Evolutionary conservation across 2,797 vertebrate species (phyloP), one percentile per base, ranked within the genome.

Genomic region (Ctenosaura bakeri): DNA sequence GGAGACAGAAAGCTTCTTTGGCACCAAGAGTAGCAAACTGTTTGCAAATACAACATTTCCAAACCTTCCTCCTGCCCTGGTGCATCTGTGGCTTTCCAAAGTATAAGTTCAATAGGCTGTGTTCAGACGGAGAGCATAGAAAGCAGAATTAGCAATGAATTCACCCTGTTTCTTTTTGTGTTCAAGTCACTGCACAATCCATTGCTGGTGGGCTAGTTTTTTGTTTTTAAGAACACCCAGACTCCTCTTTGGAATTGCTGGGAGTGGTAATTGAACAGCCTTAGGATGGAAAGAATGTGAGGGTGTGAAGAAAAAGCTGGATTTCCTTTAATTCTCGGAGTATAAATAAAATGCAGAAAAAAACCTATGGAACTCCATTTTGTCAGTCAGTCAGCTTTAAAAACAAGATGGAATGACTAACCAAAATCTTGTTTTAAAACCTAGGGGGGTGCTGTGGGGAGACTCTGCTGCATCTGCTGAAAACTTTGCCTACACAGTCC

Each of bases 261-360:
- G 83, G 89, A 91, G 86, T 92, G 91, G 52, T 88, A 94, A 83
- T 86, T 92, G 89, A 92, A 92, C 90, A 90, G 71, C 90, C 78
- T 89, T 26, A 59, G 66, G 89, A 91, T 94, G 93, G 92, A 95
- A 88, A 89, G 86, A 94, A 87, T 50, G 54, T 86, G 82, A 86
- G 79, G 89, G 8, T 18, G 66, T 90, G 88, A 94, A 90, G 90
- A 92, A 95, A 95, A 89, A 94, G 54, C 91, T 91, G 90, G 0
- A 92, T 93, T 91, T 87, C 95, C 85, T 94, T 90, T 96, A 77
- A 95, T 84, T 92, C 56, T 76, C 94, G 88, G 95, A 95, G 94
- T 93, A 93, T 94, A 92, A 96, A 81, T 90, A 95, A 95, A 92
- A 96, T 94, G 90, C 82, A 90, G 91, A 93, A 95, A 93, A 95